Evolutionary conservation across 1,140 invertebrate genomes (phyloP), one percentile per base, ranked within the genome.

Genomic region (Tachypleus tridentatus): DNA sequence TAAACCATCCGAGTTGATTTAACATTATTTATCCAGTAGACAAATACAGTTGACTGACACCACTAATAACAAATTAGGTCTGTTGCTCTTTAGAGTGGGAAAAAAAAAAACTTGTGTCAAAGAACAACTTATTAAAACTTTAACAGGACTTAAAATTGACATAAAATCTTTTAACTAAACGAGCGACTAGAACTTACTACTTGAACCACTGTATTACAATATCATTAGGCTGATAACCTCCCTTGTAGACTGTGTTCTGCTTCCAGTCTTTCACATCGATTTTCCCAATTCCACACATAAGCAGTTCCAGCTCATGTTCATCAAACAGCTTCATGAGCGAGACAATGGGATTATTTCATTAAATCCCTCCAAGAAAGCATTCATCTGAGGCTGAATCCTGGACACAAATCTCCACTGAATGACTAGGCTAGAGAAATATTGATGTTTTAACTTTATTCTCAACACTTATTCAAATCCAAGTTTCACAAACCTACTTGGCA

Each of bases 201-300:
- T 95, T 98, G 79, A 98, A 98, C 89, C 92, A 93, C 77, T 97
- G 90, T 53, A 98, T 89, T 0, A 93, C 89, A 64, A 96, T 88
- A 75, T 98, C 94, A 80, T 98, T 98, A 11, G 89, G 86, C 76
- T 97, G 93, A 76, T 97, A 99, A 73, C 97, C 94, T 58, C 95
- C 95, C 81, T 98, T 98, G 78, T 98, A 99, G 0, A 95, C 80
- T 1, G 95, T 95, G 78, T 98, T 93, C 67, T 84, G 84, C 76
- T 95, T 93, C 97, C 96, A 99, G 80, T 99, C 96, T 76, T 94
- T 91, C 6, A 97, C 96, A 78, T 97, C 96, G 73, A 99, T 97
- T 75, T 97, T 90, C 74, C 97, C 96, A 71, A 99, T 94, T 68
- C 96, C 96, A 80, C 96, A 98, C 89, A 99, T 92, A 5, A 99